Conservation (phyloP, 1,140 invertebrate genomes). For the Hycleus phaleratus region DNA sequence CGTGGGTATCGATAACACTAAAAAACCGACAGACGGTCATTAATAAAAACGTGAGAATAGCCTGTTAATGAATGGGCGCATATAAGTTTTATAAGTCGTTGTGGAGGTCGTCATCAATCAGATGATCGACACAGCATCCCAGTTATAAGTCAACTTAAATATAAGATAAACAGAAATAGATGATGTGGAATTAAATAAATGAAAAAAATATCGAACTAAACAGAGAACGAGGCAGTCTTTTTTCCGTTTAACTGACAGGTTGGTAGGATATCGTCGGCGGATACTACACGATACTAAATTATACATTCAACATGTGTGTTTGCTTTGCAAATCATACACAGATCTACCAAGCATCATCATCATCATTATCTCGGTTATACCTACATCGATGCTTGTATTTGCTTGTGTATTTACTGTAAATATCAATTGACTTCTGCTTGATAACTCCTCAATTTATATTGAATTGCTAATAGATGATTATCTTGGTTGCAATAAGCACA, state of each 20-base stretch:
- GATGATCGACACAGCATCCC: constrained; percentile 22
- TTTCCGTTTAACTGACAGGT: constrained; percentile 14
- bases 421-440: constrained; percentile 9
- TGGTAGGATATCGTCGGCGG: not conserved
- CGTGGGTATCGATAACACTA: too few species aligned
- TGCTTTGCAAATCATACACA: constrained; percentile 26
- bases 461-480: not conserved
- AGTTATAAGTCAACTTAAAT: not conserved
- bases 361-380: constrained; percentile 25
- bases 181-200: too few species aligned
- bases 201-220: not conserved
- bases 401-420: constrained; percentile 12
- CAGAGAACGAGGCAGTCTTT: constrained; percentile 4
- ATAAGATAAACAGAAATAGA: too few species aligned
- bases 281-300: constrained; percentile 22
- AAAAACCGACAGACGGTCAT: too few species aligned
- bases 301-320: constrained; percentile 29
- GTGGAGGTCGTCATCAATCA: constrained; percentile 22
- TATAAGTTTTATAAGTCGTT: constrained; percentile 7
- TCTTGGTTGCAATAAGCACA: not conserved
- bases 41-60: constrained; percentile 16
- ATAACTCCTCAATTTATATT: not conserved
- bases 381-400: constrained; percentile 20
- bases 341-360: constrained; percentile 5
- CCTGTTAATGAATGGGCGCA: constrained; percentile 10